These are phyloP conservation scores for Acrossocheilus wenchowensis DNA, from an alignment of 2,797 vertebrate genomes.

Conservation along the genomic window DNA sequence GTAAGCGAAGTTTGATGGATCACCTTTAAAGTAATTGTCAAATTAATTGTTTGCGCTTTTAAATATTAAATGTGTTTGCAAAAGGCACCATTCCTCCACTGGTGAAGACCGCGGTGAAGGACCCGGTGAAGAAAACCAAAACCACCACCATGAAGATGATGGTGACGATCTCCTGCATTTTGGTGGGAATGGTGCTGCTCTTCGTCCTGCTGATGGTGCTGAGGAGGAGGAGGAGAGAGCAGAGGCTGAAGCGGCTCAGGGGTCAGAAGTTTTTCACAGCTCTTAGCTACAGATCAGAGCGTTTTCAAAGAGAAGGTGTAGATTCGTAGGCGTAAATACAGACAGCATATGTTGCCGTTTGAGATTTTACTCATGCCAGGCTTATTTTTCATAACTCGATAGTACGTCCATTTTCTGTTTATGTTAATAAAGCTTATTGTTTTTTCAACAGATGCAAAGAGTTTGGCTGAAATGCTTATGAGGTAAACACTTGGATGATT, in stretches of 20 bases:
- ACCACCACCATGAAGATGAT: constrained; percentile 87
- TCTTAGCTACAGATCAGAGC: background rate
- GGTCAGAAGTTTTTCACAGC: constrained; percentile 77
- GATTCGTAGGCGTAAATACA: constrained; percentile 16
- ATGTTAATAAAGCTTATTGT: constrained; percentile 38
- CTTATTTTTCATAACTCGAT: background rate
- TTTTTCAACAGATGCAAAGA: constrained; percentile 92
- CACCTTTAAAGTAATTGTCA: background rate
- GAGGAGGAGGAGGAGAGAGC: constrained; percentile 91
- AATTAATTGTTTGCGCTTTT: background rate
- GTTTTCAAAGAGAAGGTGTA: constrained; percentile 32
- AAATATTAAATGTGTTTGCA: background rate
- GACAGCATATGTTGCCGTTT: constrained; percentile 15
- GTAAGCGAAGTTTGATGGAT: constrained; percentile 78
- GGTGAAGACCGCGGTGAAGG: constrained; percentile 91
- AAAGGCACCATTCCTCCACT: constrained; percentile 96
- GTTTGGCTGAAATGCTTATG: constrained; percentile 99
- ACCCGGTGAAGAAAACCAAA: constrained; percentile 80
- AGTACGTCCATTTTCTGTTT: background rate
- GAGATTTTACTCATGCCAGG: background rate
- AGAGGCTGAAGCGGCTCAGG: constrained; percentile 94
- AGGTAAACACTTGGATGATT: constrained; percentile 79
- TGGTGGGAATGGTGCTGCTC: constrained; percentile 90
- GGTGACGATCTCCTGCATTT: constrained; percentile 94
- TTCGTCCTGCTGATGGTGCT: constrained; percentile 90